Evolutionary conservation across 2,888 invertebrate species (phyloP), one percentile per base, ranked within the genome.

Genomic region (Amblyjoppa fuscipennis): DNA sequence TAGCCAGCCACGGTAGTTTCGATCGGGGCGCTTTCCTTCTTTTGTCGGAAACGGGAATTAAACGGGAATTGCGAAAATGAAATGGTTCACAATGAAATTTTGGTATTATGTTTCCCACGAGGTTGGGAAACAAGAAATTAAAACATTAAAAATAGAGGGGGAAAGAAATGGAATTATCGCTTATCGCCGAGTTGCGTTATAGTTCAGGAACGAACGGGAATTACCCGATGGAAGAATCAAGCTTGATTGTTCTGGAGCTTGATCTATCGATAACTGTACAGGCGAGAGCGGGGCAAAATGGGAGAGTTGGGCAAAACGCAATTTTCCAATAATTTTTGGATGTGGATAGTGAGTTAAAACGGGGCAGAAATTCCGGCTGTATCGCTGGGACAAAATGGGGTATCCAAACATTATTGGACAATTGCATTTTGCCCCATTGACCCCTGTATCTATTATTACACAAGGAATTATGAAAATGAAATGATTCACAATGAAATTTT

Each of bases 171-270:
- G 13, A 28, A 31, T 11, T 49, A 38, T 79, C 41, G 53, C 11
- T 51, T 49, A 20, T 9, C 28, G 25, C 49, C 11, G 56, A 69
- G 51, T n/a, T 78, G 13, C 20, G 11, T 41, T 61, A 70, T 61
- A 75, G 49, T 75, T 34, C 11, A 7, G 31, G 45, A 83, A 31
- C 56, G 49, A 5, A 28, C 5, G 73, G 28, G 59, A 71, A 76
- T 68, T 28, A 56, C 51, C 31, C 34, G 70, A 41, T 51, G 45
- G 16, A 31, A 56, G 28, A 76, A 80, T n/a, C 59, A 56, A 80
- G 56, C 34, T 64, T 68, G 76, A 84, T 80, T 51, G 49, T 71
- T 69, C 49, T 13, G 45, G 45, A 41, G 38, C 79, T 71, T 20
- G 11, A 76, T 76, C 13, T 34, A 49, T 76, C 75, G 56, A 28